Evolutionary conservation across 2,888 invertebrate species (phyloP), one percentile per base, ranked within the genome.

Genomic region (Scrobipalpa costella): DNA sequence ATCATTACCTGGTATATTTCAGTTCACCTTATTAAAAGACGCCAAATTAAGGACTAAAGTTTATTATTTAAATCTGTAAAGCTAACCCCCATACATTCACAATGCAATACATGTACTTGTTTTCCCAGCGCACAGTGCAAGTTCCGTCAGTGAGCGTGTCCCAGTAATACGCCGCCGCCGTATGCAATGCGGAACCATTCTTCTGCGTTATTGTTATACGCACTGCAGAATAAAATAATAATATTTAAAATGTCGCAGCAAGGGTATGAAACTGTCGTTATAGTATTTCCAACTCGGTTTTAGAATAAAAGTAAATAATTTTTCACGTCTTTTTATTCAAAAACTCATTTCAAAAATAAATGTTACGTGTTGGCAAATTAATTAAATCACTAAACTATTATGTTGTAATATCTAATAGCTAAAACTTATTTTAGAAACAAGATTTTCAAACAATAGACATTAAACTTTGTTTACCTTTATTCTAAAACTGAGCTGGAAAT

Each of bases 121-220:
- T 96, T 78, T 97, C 96, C 96, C 96, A 97, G 74, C 96, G 93
- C 7, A 96, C 95, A 0, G 96, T 96, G 81, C 95, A 96, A 57
- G 95, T 94, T 73, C 95, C 94, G 83, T 97, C 97, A 0, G 96
- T 96, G 11, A 93, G 90, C 64, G 94, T 95, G 82, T 97, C 96
- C 97, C 97, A 97, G 81, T 92, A 97, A 78, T 96, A 96, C 1
- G 96, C 95, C 68, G 95, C 95, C 1, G 96, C 96, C 5, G 96
- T 96, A 80, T 97, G 96, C 47, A 97, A 86, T 0, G 96, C 97
- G 0, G 96, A 94, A 15, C 96, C 96, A 74, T 95, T 96, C 84
- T 96, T 96, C 86, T 97, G 96, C 86, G 96, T 96, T 67, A 97
- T 95, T 15, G 96, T 95, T 78, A 96, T 95, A 52, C 95, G 95